phyloP scores from a whole-genome alignment of 1,140 invertebrate species.

The Choristoneura fumiferana region DNA sequence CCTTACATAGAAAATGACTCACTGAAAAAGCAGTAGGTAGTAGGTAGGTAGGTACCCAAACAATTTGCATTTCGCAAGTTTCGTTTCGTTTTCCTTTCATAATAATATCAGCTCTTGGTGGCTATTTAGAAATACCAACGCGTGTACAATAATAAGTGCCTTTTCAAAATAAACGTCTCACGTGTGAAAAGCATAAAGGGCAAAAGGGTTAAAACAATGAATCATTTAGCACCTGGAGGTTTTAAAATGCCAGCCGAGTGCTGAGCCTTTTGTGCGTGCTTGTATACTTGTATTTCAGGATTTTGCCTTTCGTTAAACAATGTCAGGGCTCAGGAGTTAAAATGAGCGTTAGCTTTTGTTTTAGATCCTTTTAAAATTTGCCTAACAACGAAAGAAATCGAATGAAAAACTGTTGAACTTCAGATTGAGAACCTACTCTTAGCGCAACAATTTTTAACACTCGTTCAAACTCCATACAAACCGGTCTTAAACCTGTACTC shows the following conservation, averaged over 20 bases:
- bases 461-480: background rate
- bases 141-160: background rate
- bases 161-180: background rate
- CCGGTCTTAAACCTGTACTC: conserved; percentile 5
- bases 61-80: too few species aligned
- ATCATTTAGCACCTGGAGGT: conserved; percentile 9
- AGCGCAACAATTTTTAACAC: background rate
- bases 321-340: background rate
- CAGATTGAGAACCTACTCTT: background rate
- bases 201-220: conserved; percentile 7
- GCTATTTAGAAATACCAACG: background rate
- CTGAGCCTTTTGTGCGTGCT: background rate
- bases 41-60: too few species aligned
- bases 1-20: too few species aligned
- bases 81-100: too few species aligned
- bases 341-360: background rate
- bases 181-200: background rate
- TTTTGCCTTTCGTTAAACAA: background rate
- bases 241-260: conserved; percentile 2
- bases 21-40: too few species aligned
- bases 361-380: conserved; percentile 6
- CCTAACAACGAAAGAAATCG: background rate
- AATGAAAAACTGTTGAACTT: background rate
- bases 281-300: background rate
- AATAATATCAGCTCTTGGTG: background rate